A percentile compares a stretch with the other conserved stretches of the same genome.
Conservation (phyloP, 2,113 vertebrate genomes). For the Amphiprion percula region DNA sequence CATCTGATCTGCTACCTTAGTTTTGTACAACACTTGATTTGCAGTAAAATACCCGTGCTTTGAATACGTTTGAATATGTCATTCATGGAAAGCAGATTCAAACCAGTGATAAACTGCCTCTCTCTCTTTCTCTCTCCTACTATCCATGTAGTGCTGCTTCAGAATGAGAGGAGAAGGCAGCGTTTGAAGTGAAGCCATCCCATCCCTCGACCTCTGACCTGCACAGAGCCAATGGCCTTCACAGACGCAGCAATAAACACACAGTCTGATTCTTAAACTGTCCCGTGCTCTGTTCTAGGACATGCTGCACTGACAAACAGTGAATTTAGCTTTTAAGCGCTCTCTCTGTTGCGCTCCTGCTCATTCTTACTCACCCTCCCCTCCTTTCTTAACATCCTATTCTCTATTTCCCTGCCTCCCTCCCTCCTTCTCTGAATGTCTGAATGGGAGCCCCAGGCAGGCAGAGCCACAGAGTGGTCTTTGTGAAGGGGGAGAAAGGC, state of each 20-base stretch:
- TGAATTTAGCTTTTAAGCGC: slow-evolving; percentile 48
- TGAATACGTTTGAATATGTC: slow-evolving; percentile 74
- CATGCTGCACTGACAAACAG: slow-evolving; percentile 37
- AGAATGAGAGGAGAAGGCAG: slow-evolving; percentile 24
- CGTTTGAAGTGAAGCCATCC: slow-evolving; percentile 35
- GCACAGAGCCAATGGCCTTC: slow-evolving; percentile 42
- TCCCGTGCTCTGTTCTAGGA: slow-evolving; percentile 28
- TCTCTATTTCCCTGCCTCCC: slow-evolving; percentile 30
- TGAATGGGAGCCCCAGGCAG: slow-evolving; percentile 77
- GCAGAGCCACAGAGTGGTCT: slow-evolving; percentile 82
- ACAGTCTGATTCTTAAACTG: slow-evolving; percentile 10
- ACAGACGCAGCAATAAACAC: slow-evolving; percentile 43
- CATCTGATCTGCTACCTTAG: slow-evolving; percentile 55
- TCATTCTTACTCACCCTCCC: slow-evolving; percentile 51
- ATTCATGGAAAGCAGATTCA: slow-evolving; percentile 77
- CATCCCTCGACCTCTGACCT: slow-evolving; percentile 62
- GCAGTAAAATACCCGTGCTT: slow-evolving; percentile 59
- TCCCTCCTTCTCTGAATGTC: slow-evolving; percentile 62
- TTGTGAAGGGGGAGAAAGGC: slow-evolving; percentile 83
- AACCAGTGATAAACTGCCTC: slow-evolving; percentile 48
- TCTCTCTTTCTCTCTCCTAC: background rate
- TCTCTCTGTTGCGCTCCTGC: slow-evolving; percentile 51
- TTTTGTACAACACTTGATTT: slow-evolving; percentile 37
- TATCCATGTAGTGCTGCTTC: background rate
- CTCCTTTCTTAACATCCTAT: slow-evolving; percentile 23